A percentile compares a stretch with the other conserved stretches of the same genome.
phyloP scores from a whole-genome alignment of 2,888 invertebrate genomes.

The Tenthredo amoena region DNA sequence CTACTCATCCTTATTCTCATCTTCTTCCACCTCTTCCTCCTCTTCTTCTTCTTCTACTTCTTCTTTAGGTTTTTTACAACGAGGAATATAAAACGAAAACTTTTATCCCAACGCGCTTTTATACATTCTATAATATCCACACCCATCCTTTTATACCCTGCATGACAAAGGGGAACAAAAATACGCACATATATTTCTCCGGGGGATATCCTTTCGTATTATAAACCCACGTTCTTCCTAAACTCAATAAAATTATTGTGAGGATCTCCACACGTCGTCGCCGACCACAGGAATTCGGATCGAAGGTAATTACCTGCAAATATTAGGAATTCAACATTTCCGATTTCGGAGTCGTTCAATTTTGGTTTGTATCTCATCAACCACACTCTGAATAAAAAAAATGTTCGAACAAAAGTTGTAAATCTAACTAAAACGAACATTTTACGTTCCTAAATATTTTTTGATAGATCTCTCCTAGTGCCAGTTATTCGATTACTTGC shows the following conservation, averaged over 20 bases:
- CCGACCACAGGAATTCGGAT: background rate
- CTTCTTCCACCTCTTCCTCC: background rate
- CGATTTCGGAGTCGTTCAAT: background rate
- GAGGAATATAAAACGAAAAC: conserved; percentile 27
- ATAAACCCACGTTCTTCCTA: background rate
- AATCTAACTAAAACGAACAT: background rate
- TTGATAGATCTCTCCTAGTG: background rate
- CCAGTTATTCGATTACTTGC: background rate
- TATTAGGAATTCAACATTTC: background rate
- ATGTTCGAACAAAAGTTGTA: background rate
- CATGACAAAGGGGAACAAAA: background rate
- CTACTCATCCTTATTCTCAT: background rate
- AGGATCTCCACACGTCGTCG: background rate
- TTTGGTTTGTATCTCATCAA: background rate
- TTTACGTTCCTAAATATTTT: background rate
- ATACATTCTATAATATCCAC: conserved; percentile 7
- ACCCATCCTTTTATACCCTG: background rate
- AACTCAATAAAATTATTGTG: background rate
- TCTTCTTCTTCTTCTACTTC: background rate
- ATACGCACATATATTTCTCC: background rate
- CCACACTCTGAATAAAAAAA: background rate
- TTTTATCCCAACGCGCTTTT: background rate
- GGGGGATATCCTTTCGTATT: background rate
- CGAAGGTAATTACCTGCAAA: background rate
- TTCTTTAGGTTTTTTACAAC: conserved; percentile 19